A percentile compares a stretch with the other conserved stretches of the same genome.
These are phyloP conservation scores for Notolabrus celidotus DNA, from an alignment of 2,797 vertebrate species.

Conservation along the genomic window DNA sequence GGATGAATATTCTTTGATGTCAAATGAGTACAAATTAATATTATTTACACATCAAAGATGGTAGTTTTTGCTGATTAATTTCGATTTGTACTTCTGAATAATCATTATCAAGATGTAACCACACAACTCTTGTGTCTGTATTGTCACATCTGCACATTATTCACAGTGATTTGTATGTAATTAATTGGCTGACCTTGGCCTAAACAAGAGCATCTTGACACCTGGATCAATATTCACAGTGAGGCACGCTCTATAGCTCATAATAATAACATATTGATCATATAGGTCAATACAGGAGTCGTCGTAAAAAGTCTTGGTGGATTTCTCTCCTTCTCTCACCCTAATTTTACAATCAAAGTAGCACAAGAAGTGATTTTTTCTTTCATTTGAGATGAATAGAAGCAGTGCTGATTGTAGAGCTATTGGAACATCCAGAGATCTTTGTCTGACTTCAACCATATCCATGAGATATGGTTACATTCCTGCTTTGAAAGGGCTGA, in stretches of 20 bases:
- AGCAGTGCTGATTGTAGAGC: background rate
- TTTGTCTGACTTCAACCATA: constrained; percentile 11
- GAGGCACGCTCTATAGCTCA: constrained; percentile 44
- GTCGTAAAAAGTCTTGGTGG: constrained; percentile 25
- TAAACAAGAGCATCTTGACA: constrained; percentile 42
- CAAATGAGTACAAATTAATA: constrained; percentile 2
- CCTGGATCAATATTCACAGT: constrained; percentile 46
- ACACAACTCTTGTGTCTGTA: constrained; percentile 2
- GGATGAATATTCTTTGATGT: background rate
- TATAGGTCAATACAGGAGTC: constrained; percentile 22
- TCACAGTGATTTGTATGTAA: constrained; percentile 30
- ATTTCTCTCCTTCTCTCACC: background rate
- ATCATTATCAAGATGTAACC: background rate
- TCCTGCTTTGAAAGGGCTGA: constrained; percentile 39
- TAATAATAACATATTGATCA: constrained; percentile 65
- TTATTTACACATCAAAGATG: constrained; percentile 3
- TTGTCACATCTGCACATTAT: constrained; percentile 31
- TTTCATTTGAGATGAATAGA: background rate
- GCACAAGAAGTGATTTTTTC: background rate
- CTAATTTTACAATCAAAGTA: constrained; percentile 4
- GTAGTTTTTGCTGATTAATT: constrained; percentile 15
- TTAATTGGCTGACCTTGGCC: constrained; percentile 43
- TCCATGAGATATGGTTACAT: constrained; percentile 44
- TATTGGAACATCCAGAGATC: constrained; percentile 30
- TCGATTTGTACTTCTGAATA: background rate